Evolutionary conservation across 1,140 invertebrate species (phyloP), one percentile per base, ranked within the genome.

Genomic region (Halyomorpha halys): DNA sequence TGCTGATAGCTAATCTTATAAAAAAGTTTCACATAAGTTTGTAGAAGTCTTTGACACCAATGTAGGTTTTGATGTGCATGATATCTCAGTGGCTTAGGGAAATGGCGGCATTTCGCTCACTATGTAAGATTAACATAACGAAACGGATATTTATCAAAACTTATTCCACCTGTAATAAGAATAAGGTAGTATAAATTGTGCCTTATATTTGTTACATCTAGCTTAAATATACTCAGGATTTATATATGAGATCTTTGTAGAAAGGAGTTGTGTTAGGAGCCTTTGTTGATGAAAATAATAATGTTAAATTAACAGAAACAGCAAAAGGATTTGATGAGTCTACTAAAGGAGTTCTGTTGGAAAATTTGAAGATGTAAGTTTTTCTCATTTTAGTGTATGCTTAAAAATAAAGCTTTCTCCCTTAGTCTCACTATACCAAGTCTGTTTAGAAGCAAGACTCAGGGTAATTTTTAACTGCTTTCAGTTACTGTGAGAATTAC

Each of bases 211-310:
- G 13, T 6, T 21, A n/a, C 5, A 25, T n/a, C 4, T 53, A 21
- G 16, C 1, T 53, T 53, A 53, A 21, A 25, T 53, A 25, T 9
- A 1, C 16, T 8, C 16, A 5, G 23, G 18, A 19, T 15, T 27
- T 18, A 34, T 27, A 23, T 53, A 39, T 68, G 62, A 59, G 23
- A 66, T 68, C 67, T 71, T 75, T 77, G 59, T 71, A 78, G 76
- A 79, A 75, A 70, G 79, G 79, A 51, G 67, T 82, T 34, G 78
- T 83, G 34, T 72, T 84, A 49, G 82, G 82, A 65, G 74, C 80
- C 30, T 82, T 82, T 68, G 73, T 74, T 54, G 70, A 75, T 64
- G 74, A 78, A 62, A 74, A 76, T 67, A 72, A 76, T 62, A 73
- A 69, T 39, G 39, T 78, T 45, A 72, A 71, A 25, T 70, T 84